Evolutionary conservation across 2,888 invertebrate genomes (phyloP).

Genomic region (Pristionchus arcanus): DNA sequence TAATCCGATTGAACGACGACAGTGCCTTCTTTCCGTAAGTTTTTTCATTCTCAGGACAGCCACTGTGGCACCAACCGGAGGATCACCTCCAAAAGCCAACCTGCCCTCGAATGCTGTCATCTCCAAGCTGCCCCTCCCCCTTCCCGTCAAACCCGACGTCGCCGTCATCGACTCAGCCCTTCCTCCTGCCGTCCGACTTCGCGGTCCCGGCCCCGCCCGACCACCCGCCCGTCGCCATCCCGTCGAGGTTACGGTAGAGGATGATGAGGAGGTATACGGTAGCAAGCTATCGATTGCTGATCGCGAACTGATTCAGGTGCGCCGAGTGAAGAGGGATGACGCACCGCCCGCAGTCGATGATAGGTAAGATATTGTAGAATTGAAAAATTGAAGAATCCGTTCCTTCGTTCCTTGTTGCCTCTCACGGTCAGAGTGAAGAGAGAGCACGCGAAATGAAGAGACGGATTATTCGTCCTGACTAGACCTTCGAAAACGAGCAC

Average conservation of each 20-base stretch:
- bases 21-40: too few species aligned
- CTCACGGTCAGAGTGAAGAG: too few species aligned
- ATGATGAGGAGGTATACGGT: conserved; percentile 10
- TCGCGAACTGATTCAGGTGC: neutral
- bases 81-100: neutral
- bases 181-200: neutral
- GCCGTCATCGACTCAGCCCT: neutral
- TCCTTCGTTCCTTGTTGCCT: neutral
- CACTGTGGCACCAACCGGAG: too few species aligned
- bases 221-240: neutral
- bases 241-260: neutral
- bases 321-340: neutral
- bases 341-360: neutral
- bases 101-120: neutral
- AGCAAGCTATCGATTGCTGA: neutral
- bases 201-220: conserved; percentile 34
- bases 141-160: neutral
- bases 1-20: too few species aligned
- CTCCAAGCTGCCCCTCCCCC: neutral
- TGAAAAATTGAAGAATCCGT: neutral
- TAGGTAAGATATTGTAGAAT: too few species aligned
- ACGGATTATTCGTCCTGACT: too few species aligned
- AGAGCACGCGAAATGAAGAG: too few species aligned
- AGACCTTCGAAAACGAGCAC: too few species aligned
- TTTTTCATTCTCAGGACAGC: too few species aligned